Conservation (phyloP, 2,888 invertebrate genomes). For the Polydrusus tereticollis region DNA sequence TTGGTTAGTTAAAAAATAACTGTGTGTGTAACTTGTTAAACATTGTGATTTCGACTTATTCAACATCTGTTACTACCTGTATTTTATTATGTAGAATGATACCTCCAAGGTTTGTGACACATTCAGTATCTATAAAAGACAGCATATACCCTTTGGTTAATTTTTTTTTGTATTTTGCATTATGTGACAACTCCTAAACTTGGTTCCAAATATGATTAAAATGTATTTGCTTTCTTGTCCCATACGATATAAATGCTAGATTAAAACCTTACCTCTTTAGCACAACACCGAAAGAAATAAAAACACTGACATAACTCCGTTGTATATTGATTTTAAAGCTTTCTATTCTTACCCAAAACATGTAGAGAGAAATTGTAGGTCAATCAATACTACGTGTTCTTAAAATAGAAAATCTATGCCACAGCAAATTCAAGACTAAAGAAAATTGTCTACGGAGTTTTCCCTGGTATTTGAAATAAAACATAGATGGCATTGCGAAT, state of each 20-base stretch:
- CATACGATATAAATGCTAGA: neutral
- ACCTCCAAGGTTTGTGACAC: too few relatives aligned
- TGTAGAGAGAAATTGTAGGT: neutral
- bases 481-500: neutral
- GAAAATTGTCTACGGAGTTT: neutral
- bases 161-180: too few relatives aligned
- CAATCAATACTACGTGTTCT: neutral
- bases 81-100: too few relatives aligned
- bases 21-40: too few relatives aligned
- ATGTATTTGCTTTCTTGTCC: neutral
- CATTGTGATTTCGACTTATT: too few relatives aligned
- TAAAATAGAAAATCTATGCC: neutral
- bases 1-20: too few relatives aligned
- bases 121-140: too few relatives aligned
- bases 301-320: neutral
- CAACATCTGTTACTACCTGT: too few relatives aligned
- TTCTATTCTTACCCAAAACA: conserved; percentile 3
- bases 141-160: too few relatives aligned
- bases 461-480: neutral
- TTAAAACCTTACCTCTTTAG: neutral
- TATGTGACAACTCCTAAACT: too few relatives aligned
- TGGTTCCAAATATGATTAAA: neutral
- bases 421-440: neutral
- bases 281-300: neutral
- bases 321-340: neutral